Conservation (phyloP, 2,888 invertebrate genomes). For the Apotomis capreana region DNA sequence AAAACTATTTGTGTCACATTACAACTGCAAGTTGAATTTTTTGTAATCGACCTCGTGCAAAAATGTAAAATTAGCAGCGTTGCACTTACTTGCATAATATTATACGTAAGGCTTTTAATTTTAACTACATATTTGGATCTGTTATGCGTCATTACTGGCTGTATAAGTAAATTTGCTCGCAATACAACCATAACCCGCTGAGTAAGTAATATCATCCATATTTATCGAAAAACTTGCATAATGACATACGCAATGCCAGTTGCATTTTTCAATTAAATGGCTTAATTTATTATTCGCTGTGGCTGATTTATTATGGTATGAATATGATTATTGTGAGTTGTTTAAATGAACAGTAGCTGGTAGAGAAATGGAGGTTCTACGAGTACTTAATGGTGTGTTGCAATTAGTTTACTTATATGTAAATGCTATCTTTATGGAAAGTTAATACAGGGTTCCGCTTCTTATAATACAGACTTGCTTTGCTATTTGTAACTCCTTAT, state of each 20-base stretch:
- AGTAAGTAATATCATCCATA: constrained; percentile 24
- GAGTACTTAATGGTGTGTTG: too few species aligned
- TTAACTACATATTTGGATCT: neutral
- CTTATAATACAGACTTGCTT: too few species aligned
- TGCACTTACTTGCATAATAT: neutral
- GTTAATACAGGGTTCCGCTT: too few species aligned
- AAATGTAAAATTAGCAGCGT: neutral
- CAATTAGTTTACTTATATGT: too few species aligned
- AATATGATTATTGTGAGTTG: neutral
- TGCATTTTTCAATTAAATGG: constrained; percentile 3
- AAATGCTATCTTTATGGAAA: too few species aligned
- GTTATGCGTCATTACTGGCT: constrained; percentile 1
- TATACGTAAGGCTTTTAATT: neutral
- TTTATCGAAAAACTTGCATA: constrained; percentile 26
- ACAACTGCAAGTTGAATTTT: too few species aligned
- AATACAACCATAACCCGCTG: neutral
- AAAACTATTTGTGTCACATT: too few species aligned
- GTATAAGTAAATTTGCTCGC: constrained; percentile 15
- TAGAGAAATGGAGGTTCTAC: too few species aligned
- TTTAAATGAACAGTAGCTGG: too few species aligned
- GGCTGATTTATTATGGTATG: neutral
- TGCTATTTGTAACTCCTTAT: too few species aligned
- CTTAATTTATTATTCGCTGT: neutral
- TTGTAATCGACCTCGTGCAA: too few species aligned
- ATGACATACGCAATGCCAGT: constrained; percentile 1